Percentiles rank a stretch among this genome's conserved stretches.
Conservation (phyloP, 1,140 invertebrate genomes). For the Cotesia glomerata region DNA sequence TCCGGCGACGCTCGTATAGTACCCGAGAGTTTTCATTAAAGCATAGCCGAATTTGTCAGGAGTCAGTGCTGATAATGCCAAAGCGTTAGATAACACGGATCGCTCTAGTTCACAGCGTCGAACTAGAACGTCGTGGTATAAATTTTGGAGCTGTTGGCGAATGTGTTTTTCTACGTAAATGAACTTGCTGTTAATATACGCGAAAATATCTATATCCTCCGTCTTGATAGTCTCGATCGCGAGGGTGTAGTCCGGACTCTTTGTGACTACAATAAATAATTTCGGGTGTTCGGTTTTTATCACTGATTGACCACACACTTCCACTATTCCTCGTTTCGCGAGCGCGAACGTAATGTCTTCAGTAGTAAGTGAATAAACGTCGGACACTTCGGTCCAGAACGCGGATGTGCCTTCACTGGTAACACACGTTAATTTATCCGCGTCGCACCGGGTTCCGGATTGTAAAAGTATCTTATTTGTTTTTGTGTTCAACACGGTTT, state of each 20-base stretch:
- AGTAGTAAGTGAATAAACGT: conserved; percentile 23
- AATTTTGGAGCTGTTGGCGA: conserved; percentile 4
- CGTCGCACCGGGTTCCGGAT: conserved; percentile 19
- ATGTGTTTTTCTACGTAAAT: conserved; percentile 34
- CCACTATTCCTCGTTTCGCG: not conserved
- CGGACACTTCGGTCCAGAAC: conserved; percentile 23
- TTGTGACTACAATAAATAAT: conserved; percentile 35
- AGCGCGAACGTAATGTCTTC: conserved; percentile 29
- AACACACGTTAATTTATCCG: conserved; percentile 22
- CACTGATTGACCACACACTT: conserved; percentile 17
- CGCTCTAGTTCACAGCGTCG: conserved; percentile 33
- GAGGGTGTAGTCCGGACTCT: not conserved
- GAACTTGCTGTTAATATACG: conserved; percentile 39
- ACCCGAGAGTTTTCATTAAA: conserved; percentile 32
- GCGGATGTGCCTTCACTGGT: conserved; percentile 20
- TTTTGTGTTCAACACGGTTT: not conserved
- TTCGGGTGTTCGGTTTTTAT: conserved; percentile 3
- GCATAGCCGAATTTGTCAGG: conserved; percentile 35
- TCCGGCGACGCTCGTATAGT: conserved; percentile 21
- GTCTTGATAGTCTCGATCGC: not conserved
- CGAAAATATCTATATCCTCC: conserved; percentile 35
- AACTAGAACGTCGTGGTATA: conserved; percentile 31
- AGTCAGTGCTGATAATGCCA: conserved; percentile 20
- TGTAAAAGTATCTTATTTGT: conserved; percentile 1
- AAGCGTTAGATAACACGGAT: conserved; percentile 22